These are phyloP conservation scores for Monodelphis domestica DNA, from an alignment of 2,797 vertebrate genomes.

Conservation along the genomic window DNA sequence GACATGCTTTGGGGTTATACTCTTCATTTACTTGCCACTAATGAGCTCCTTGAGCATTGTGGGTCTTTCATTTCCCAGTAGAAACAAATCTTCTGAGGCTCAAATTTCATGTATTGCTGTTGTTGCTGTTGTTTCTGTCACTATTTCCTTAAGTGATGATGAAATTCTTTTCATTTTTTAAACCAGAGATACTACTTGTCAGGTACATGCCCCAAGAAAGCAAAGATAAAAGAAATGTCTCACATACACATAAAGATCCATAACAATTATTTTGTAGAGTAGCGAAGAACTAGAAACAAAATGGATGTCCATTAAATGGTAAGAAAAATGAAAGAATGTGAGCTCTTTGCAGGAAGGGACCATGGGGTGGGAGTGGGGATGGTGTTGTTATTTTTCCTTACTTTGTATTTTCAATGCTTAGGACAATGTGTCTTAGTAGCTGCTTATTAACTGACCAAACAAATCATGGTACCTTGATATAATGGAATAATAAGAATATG, in stretches of 20 bases:
- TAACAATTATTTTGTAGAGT: neutral
- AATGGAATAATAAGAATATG: neutral
- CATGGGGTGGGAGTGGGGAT: too few species aligned
- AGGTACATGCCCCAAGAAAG: neutral
- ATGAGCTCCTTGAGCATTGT: constrained; percentile 40
- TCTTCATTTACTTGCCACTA: constrained; percentile 66
- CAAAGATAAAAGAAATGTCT: neutral
- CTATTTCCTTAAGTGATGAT: constrained; percentile 14
- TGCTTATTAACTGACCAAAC: neutral
- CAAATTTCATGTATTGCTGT: constrained; percentile 37
- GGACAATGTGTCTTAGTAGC: neutral
- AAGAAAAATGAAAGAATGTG: neutral
- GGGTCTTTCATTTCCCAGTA: constrained; percentile 53
- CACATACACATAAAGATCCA: neutral
- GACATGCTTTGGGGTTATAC: constrained; percentile 53
- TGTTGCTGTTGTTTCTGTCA: constrained; percentile 2
- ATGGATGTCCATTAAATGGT: neutral
- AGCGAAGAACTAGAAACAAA: neutral
- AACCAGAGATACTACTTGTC: neutral
- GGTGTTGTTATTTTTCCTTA: neutral
- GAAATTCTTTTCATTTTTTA: constrained; percentile 24
- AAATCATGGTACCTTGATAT: neutral
- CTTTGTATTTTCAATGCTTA: neutral
- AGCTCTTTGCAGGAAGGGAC: neutral
- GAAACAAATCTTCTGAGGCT: constrained; percentile 54